Percentiles rank a stretch among this genome's conserved stretches.
Evolutionary conservation across 2,797 vertebrate species (phyloP).

Genomic region (Phalanger gymnotis): DNA sequence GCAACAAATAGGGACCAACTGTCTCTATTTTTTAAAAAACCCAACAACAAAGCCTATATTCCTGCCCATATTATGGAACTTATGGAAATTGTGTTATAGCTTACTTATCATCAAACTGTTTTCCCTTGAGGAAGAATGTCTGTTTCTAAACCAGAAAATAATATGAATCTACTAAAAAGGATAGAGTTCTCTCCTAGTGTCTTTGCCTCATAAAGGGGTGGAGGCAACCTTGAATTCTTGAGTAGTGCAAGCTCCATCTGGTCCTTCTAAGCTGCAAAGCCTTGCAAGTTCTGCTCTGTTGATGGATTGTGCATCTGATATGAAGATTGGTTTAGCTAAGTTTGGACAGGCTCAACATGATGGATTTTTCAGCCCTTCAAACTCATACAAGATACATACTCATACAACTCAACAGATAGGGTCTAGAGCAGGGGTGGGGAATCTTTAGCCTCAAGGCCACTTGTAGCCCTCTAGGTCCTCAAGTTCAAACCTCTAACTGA

Average conservation of each 20-base stretch:
- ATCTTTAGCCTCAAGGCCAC: too few relatives aligned
- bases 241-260: not conserved
- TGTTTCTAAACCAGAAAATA: not conserved
- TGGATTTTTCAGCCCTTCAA: not conserved
- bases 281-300: not conserved
- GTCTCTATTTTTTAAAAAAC: not conserved
- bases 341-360: not conserved
- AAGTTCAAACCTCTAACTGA: too few relatives aligned
- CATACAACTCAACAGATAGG: not conserved
- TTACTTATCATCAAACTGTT: not conserved
- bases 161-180: not conserved
- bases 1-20: not conserved
- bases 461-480: too few relatives aligned
- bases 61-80: not conserved
- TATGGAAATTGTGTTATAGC: not conserved
- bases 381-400: not conserved
- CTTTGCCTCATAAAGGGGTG: not conserved
- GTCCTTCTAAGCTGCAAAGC: not conserved
- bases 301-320: not conserved
- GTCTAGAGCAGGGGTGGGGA: not conserved
- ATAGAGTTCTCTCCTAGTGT: not conserved
- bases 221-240: not conserved
- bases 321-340: not conserved
- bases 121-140: not conserved
- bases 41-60: not conserved